A percentile compares a stretch with the other conserved stretches of the same genome.
Conservation (phyloP, 2,888 invertebrate species). For the Bombyx huttoni region DNA sequence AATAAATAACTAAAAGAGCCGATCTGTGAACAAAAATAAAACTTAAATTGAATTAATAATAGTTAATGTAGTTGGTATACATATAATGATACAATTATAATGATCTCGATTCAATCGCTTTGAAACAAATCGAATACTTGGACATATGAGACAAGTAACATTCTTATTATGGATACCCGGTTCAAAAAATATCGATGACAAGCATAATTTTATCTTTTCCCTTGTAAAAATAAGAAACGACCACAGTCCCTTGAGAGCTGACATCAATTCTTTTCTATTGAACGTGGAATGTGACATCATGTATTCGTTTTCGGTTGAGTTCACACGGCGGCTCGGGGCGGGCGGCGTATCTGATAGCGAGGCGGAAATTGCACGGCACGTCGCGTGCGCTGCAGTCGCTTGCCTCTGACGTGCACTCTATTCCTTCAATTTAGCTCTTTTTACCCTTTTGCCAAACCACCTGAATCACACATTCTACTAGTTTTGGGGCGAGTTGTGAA, state of each 20-base stretch:
- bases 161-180: not conserved
- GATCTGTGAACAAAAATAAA: too few species aligned
- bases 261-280: constrained; percentile 20
- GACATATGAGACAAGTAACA: not conserved
- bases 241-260: constrained; percentile 1
- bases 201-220: constrained; percentile 6
- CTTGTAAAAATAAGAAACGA: constrained; percentile 2
- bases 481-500: not conserved
- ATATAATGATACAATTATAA: too few species aligned
- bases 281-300: constrained; percentile 19
- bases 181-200: not conserved
- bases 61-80: too few species aligned
- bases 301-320: constrained; percentile 34
- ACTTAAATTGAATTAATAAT: too few species aligned
- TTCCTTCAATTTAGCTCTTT: constrained; percentile 44
- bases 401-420: constrained; percentile 55
- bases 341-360: constrained; percentile 53
- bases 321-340: constrained; percentile 32
- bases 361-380: constrained; percentile 63
- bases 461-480: constrained; percentile 16
- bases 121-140: not conserved
- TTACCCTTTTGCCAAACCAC: constrained; percentile 23
- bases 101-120: not conserved
- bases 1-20: too few species aligned
- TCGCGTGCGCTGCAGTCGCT: constrained; percentile 56